A percentile compares a stretch with the other conserved stretches of the same genome.
Conservation (phyloP, 2,113 vertebrate species). For the Corydoras sp. region DNA sequence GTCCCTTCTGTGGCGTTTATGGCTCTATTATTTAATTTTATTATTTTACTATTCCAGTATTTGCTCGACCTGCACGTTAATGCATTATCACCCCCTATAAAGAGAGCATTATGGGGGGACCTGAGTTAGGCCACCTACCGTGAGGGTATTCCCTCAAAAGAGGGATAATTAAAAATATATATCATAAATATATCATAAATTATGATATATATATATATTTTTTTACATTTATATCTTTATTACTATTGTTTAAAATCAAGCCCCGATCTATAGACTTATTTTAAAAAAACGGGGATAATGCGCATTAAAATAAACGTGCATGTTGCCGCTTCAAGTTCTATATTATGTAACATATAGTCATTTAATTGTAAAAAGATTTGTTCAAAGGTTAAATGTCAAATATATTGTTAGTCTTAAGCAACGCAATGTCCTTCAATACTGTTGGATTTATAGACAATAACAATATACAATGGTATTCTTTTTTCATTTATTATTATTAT, state of each 20-base stretch:
- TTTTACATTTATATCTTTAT: too few species aligned
- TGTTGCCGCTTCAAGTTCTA: too few species aligned
- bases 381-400: neutral
- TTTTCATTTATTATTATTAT: too few species aligned
- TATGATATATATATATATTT: too few species aligned
- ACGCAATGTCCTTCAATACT: too few species aligned
- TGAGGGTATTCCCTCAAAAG: neutral
- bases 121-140: constrained; percentile 12
- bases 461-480: too few species aligned
- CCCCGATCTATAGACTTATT: too few species aligned
- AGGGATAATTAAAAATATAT: constrained; percentile 1
- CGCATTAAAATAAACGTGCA: too few species aligned
- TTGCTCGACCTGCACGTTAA: constrained; percentile 18
- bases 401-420: neutral
- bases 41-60: constrained; percentile 45
- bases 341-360: too few species aligned
- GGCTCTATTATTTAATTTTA: constrained; percentile 32
- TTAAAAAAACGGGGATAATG: too few species aligned
- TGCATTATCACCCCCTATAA: constrained; percentile 7
- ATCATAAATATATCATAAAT: constrained; percentile 22
- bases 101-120: constrained; percentile 24
- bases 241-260: too few species aligned
- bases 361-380: neutral
- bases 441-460: too few species aligned
- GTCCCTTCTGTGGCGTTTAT: constrained; percentile 15